These are phyloP conservation scores for Apogon talboti DNA, from an alignment of 2,797 vertebrate species.

Conservation along the genomic window DNA sequence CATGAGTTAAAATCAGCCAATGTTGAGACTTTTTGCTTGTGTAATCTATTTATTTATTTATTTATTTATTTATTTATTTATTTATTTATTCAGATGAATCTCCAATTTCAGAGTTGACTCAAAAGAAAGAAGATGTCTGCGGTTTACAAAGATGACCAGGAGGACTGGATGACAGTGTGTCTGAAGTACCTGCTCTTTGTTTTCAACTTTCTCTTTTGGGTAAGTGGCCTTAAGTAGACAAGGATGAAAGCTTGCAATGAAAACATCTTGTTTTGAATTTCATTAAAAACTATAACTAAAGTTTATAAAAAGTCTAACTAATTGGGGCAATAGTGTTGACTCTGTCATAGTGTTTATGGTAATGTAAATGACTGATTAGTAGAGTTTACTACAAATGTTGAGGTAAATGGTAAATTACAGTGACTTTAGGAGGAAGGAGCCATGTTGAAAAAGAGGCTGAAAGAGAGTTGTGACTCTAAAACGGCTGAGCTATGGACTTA, in stretches of 20 bases:
- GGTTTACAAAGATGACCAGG: conserved; percentile 83
- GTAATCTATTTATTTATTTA: neutral
- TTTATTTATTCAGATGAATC: neutral
- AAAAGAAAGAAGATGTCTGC: conserved; percentile 79
- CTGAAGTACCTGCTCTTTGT: conserved; percentile 91
- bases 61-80: too few species aligned
- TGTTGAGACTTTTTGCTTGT: too few species aligned
- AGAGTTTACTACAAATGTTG: too few species aligned
- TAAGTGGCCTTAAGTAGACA: conserved; percentile 71
- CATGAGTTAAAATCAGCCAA: too few species aligned
- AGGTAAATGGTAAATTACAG: neutral
- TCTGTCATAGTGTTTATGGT: too few species aligned
- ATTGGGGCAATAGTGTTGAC: too few species aligned
- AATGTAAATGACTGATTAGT: too few species aligned
- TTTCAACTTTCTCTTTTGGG: conserved; percentile 94
- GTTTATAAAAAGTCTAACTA: too few species aligned
- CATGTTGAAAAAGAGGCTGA: neutral
- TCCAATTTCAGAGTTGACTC: conserved; percentile 44
- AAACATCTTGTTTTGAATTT: neutral
- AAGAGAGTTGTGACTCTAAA: conserved; percentile 26
- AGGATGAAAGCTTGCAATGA: neutral
- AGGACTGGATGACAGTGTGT: conserved; percentile 87
- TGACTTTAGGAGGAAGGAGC: neutral
- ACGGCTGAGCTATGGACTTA: conserved; percentile 49
- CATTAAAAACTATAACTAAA: too few species aligned